A percentile compares a stretch with the other conserved stretches of the same genome.
These are phyloP conservation scores for Dufourea novaeangliae DNA, from an alignment of 1,140 invertebrate genomes.

Conservation along the genomic window DNA sequence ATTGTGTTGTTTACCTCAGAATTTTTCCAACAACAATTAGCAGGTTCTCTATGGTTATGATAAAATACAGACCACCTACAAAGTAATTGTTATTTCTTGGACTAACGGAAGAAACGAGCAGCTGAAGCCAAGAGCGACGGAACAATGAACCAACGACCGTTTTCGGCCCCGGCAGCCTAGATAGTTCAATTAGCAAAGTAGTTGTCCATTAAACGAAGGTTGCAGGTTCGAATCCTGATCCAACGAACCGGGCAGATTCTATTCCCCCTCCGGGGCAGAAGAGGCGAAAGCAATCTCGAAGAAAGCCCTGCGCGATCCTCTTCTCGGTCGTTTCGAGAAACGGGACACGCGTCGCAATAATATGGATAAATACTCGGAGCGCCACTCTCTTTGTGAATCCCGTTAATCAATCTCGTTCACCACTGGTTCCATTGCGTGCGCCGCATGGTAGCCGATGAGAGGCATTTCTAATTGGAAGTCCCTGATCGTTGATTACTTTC, in stretches of 20 bases:
- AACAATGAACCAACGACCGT: background rate
- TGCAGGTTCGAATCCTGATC: background rate
- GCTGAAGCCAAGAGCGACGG: no score
- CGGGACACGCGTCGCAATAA: conserved; percentile 34
- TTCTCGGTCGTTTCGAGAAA: background rate
- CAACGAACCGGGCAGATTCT: background rate
- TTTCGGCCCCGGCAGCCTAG: background rate
- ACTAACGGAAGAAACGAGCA: no score
- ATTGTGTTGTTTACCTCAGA: no score
- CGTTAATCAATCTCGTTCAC: conserved; percentile 64
- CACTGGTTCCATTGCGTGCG: conserved; percentile 43
- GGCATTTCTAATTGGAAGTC: conserved; percentile 63
- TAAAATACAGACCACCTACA: no score
- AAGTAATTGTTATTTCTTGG: no score
- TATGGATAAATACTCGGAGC: conserved; percentile 40
- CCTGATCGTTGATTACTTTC: conserved; percentile 62
- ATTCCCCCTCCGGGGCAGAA: background rate
- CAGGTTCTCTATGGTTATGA: no score
- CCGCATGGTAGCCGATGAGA: conserved; percentile 37
- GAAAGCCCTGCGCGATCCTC: conserved; percentile 1
- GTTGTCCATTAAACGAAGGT: background rate
- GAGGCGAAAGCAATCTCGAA: conserved; percentile 14
- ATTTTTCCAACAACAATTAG: no score
- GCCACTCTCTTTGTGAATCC: conserved; percentile 31
- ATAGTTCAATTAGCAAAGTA: background rate